Evolutionary conservation across 2,113 vertebrate genomes (phyloP), one percentile per base, ranked within the genome.

Genomic region (Salvelinus fontinalis): DNA sequence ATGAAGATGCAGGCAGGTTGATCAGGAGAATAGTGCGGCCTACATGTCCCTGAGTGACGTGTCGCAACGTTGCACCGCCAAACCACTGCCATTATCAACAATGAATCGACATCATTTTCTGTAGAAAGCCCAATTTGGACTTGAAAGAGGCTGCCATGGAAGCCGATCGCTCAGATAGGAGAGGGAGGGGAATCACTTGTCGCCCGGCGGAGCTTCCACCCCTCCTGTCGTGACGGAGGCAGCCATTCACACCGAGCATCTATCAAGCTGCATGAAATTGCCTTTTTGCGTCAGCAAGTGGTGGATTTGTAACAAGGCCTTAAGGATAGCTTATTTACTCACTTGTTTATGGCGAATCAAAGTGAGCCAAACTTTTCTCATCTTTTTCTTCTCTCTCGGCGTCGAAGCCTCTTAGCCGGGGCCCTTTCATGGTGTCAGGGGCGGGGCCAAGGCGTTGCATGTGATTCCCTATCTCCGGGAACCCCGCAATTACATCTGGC

Each of bases 401-500:
- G 81, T 70, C 74, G 80, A 81, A 81, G 81, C 86, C 86, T 84
- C 84, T 86, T 86, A 82, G 83, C 79, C 70, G 81, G 79, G 77
- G 77, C 66, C 81, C 86, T 92, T 89, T 90, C 87, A 90, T 86
- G 82, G 84, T 84, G 86, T 88, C 75, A 79, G 80, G 89, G 89
- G 89, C 11, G 88, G 88, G 75, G 86, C 85, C 48, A 22, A 68
- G 67, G 81, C 78, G 67, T 87, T 80, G 85, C 87, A 79, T 81
- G 85, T 86, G 90, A 91, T 89, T 87, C 84, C 81, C 83, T 90
- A 91, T 93, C 90, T 92, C 85, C 69, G 78, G 83, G 85, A 92
- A 92, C 86, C 91, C 91, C 78, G 80, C 90, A 92, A 93, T 93
- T 93, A 93, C 92, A 93, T 93, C 91, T 93, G 91, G 92, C 91